Base-by-base conservation (phyloP, 1,140 invertebrate genomes). In the Conus betulinus region DNA sequence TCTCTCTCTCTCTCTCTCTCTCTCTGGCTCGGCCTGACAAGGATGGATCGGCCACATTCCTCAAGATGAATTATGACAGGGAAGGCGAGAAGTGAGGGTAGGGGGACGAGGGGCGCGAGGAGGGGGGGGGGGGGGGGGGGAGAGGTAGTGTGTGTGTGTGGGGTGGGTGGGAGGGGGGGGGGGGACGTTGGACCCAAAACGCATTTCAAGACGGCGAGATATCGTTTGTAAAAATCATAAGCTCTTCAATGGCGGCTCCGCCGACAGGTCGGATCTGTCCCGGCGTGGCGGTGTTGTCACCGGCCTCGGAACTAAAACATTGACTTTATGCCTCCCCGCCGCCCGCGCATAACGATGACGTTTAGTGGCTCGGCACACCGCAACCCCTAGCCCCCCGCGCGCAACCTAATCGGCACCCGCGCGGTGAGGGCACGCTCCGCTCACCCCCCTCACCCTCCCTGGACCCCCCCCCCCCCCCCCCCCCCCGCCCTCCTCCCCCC, bases 201-300 rank as follows among this genome's bases (percentile, higher is more conserved):
- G 23, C 67, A 71, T 71, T 71, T 71, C 67, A 71, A 71, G 67
- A 71, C 23, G 67, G 60, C 67, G 13, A 71, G 17, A 71, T 71
- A 71, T 71, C 67, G 67, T 71, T 71, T 71, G 67, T 71, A 20
- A 20, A 71, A 71, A 71, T 71, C 67, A 71, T 71, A 71, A 71
- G 17, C 67, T 71, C 67, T 71, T 71, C 20, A 71, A 71, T 71
- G 67, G 23, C 17, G 67, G 17, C 17, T 23, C 13, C 1, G 67
- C 23, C 67, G 67, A 71, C 67, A 71, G 67, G 0, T 71, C 20
- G 11, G 67, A n/a, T 71, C 67, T 20, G 6, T 71, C 11, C 7
- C 67, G 11, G 10, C 60, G 6, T 20, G 6, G 67, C 67, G 6
- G 67, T 6, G 11, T 7, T 23, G 67, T n/a, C 67, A 71, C 11